Conservation (phyloP, 2,113 vertebrate genomes). For the Salminus brasiliensis region DNA sequence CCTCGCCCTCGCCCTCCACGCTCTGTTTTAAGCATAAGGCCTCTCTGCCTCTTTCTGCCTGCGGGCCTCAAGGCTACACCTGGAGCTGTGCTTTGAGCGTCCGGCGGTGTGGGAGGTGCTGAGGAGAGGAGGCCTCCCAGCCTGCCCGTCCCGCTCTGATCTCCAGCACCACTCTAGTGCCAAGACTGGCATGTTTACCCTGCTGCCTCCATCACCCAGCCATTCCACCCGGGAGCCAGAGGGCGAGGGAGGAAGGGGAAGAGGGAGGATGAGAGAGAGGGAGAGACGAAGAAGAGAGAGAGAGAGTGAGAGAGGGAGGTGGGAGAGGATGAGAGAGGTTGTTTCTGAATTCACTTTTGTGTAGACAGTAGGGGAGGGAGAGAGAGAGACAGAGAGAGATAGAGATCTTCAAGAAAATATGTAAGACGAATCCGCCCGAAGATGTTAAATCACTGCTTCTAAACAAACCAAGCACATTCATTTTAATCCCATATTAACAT, state of each 20-base stretch:
- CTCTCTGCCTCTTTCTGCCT: conserved; percentile 45
- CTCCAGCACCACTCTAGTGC: conserved; percentile 56
- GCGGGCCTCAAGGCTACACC: conserved; percentile 59
- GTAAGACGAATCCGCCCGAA: conserved; percentile 1
- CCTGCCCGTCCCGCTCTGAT: conserved; percentile 58
- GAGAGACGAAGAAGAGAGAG: no score
- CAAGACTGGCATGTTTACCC: conserved; percentile 52
- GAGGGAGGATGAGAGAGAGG: no score
- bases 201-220: conserved; percentile 37
- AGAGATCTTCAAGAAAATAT: conserved; percentile 10
- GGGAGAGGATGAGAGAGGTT: conserved; percentile 25
- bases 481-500: conserved; percentile 31
- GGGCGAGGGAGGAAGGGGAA: conserved; percentile 28
- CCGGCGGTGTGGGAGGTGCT: conserved; percentile 49
- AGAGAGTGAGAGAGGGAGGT: conserved; percentile 19
- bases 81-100: conserved; percentile 61
- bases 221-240: neutral
- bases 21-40: conserved; percentile 54
- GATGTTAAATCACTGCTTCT: conserved; percentile 16
- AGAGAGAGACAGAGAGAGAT: neutral
- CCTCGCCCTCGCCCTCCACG: conserved; percentile 21
- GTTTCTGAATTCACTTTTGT: conserved; percentile 29
- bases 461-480: conserved; percentile 31
- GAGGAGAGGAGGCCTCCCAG: conserved; percentile 49
- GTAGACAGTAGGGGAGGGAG: neutral